A percentile compares a stretch with the other conserved stretches of the same genome.
Evolutionary conservation across 1,140 invertebrate species (phyloP).

Genomic region (Drosophila nigromelanica): DNA sequence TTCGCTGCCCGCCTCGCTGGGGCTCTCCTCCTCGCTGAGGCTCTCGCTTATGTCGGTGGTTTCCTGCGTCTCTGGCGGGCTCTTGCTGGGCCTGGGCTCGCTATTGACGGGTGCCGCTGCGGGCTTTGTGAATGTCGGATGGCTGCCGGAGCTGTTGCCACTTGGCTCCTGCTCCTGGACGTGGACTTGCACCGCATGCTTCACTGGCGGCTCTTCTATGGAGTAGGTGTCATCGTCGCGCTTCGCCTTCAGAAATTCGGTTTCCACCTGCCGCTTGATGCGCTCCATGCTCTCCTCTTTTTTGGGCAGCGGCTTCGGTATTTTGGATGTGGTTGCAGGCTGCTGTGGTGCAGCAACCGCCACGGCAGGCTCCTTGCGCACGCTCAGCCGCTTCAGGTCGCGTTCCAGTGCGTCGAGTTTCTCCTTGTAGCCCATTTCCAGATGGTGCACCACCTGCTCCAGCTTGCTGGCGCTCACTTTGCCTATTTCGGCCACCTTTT

Average conservation of each 20-base stretch:
- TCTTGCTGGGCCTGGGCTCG: constrained; percentile 9
- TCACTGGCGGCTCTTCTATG: constrained; percentile 51
- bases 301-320: constrained; percentile 56
- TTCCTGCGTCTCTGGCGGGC: constrained; percentile 34
- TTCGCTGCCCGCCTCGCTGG: constrained; percentile 44
- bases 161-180: constrained; percentile 35
- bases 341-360: not conserved
- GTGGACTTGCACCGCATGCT: constrained; percentile 22
- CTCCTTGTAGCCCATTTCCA: constrained; percentile 71
- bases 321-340: constrained; percentile 39
- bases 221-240: constrained; percentile 64
- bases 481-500: constrained; percentile 75
- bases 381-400: constrained; percentile 49
- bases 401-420: constrained; percentile 69
- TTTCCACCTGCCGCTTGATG: constrained; percentile 59
- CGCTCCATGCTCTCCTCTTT: constrained; percentile 52
- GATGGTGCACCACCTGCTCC: constrained; percentile 67
- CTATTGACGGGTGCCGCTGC: not conserved
- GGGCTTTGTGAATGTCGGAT: constrained; percentile 50
- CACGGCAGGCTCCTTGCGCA: not conserved
- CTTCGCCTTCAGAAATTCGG: constrained; percentile 52
- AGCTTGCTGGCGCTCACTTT: constrained; percentile 65
- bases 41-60: constrained; percentile 68
- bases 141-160: constrained; percentile 45
- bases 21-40: constrained; percentile 45